Evolutionary conservation across 2,888 invertebrate genomes (phyloP), one percentile per base, ranked within the genome.

Genomic region (Leptinotarsa rubiginosa): DNA sequence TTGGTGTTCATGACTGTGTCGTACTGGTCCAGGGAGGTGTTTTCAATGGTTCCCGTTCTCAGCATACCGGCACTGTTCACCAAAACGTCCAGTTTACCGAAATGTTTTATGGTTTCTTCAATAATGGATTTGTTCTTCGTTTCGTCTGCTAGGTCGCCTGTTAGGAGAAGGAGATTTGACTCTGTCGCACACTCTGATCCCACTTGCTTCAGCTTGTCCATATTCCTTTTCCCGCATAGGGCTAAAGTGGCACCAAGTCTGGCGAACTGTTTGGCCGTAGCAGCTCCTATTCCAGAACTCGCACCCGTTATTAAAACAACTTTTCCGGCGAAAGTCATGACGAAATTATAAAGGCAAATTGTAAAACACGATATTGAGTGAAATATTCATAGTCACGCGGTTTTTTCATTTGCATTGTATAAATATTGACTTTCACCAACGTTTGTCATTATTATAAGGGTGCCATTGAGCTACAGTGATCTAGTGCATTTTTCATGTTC

Each of bases 1-100:
- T 99, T 99, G 2, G 94, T 92, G 83, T 96, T 95, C 92, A 99
- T 96, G 15, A 97, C 89, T 31, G 93, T 90, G 86, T 99, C 98
- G 84, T 93, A 98, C 84, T 97, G 97, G 65, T 95, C 95, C 81
- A 98, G 84, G 22, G 91, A 91, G 0, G 97, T 95, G 78, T 91
- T 94, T 88, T 98, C 97, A 81, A 97, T 96, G 1, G 92, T 91
- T 47, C 97, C 98, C 0, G 89, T 76, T 78, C 81, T 80, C 22
- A 83, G 56, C 22, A 78, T 78, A 3, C 98, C 98, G 18, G 98
- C 98, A 88, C 95, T 97, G 87, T 98, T 97, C 0, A 97, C 91
- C 68, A 97, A 87, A n/a, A 96, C 92, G 87, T 97, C 95, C 15
- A 97, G 87, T 85, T 92, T 92, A 0, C 94, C 93, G 84, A 91